Percentiles rank a stretch among this genome's conserved stretches.
phyloP scores from a whole-genome alignment of 92 coral and sea anemone species.

The Umimayanthus kanabou region DNA sequence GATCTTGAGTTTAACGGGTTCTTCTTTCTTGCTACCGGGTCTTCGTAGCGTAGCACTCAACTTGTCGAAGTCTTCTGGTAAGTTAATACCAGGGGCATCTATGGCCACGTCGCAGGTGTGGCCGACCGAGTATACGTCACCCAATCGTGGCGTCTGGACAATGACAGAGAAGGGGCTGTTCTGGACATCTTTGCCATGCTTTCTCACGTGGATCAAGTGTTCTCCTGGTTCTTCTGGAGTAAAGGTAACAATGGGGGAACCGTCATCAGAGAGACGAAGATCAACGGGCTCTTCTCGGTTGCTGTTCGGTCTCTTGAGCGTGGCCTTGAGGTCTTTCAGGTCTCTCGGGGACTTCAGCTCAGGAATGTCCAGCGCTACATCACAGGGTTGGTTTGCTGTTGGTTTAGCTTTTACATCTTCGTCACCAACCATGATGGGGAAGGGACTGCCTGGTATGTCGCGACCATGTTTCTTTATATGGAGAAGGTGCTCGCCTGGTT shows the following conservation, averaged over 20 bases:
- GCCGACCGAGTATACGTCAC: constrained; percentile 93
- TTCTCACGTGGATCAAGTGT: constrained; percentile 89
- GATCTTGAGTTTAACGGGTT: constrained; percentile 72
- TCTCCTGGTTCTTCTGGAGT: constrained; percentile 96
- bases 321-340: constrained; percentile 65
- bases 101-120: constrained; percentile 89
- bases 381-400: constrained; percentile 45
- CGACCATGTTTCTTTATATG: constrained; percentile 43
- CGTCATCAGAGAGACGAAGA: constrained; percentile 79
- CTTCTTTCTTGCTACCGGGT: constrained; percentile 91
- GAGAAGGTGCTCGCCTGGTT: constrained; percentile 50
- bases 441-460: constrained; percentile 52
- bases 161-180: constrained; percentile 98
- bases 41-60: constrained; percentile 88
- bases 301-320: constrained; percentile 87
- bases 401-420: constrained; percentile 40
- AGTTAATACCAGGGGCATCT: constrained; percentile 64
- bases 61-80: constrained; percentile 78
- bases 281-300: constrained; percentile 87
- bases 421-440: constrained; percentile 56
- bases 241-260: constrained; percentile 84
- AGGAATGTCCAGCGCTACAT: constrained; percentile 59
- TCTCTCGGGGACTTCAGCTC: constrained; percentile 47
- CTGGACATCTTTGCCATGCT: constrained; percentile 78
- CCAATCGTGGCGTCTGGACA: constrained; percentile 96